A percentile compares a stretch with the other conserved stretches of the same genome.
Conservation (phyloP, 2,113 vertebrate species). For the Anoura caudifer region DNA sequence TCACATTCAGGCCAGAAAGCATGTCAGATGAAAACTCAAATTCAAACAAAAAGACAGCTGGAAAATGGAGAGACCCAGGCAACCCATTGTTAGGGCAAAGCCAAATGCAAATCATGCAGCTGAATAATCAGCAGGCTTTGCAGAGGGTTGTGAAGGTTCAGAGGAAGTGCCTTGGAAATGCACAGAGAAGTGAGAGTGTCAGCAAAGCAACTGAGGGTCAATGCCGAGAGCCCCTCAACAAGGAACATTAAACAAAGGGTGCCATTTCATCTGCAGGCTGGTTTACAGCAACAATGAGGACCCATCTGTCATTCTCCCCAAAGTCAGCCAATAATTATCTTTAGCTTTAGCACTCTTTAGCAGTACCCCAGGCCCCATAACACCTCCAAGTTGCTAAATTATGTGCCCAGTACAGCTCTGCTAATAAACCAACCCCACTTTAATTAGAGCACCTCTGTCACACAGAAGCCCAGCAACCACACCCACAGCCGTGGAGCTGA, state of each 20-base stretch:
- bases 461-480: background rate
- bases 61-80: slow-evolving; percentile 45
- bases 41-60: slow-evolving; percentile 74
- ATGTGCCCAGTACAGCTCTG: slow-evolving; percentile 52
- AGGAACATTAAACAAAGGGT: slow-evolving; percentile 51
- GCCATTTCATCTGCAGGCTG: background rate
- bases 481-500: background rate
- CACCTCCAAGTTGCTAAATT: slow-evolving; percentile 51
- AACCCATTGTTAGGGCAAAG: slow-evolving; percentile 56
- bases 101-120: slow-evolving; percentile 51
- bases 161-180: slow-evolving; percentile 46
- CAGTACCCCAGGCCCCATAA: slow-evolving; percentile 52
- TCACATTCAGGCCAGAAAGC: slow-evolving; percentile 31
- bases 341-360: slow-evolving; percentile 47
- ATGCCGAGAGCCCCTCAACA: background rate
- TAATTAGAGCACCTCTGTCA: slow-evolving; percentile 42
- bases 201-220: slow-evolving; percentile 7
- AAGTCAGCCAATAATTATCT: slow-evolving; percentile 63
- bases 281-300: slow-evolving; percentile 52
- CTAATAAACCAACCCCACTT: slow-evolving; percentile 68
- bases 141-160: background rate
- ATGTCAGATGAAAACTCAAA: slow-evolving; percentile 52
- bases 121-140: slow-evolving; percentile 61
- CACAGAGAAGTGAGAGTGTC: background rate
- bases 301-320: slow-evolving; percentile 53